Evolutionary conservation across 2,113 vertebrate genomes (phyloP), one percentile per base, ranked within the genome.

Genomic region (Amphiprion ocellaris): DNA sequence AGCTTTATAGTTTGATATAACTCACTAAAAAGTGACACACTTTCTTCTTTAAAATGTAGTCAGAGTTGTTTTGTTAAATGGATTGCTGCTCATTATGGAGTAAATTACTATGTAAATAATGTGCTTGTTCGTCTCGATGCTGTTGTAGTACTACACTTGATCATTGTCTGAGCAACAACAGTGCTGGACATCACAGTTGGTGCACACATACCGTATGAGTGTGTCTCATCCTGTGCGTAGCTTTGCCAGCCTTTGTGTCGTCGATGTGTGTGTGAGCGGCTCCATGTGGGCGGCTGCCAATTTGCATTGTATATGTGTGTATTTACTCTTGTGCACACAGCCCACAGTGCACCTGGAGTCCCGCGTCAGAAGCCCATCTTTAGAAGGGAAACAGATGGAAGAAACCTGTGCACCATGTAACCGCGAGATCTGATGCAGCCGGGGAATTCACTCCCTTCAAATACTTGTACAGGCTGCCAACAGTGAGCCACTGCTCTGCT

Each of bases 341-440:
- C 89, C 87, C 88, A 90, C 87, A 70, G 55, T 90, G 88, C 88
- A 91, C 87, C 87, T 89, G 90, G 83, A 81, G 79, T 50, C 81
- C 55, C 10, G 77, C 67, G 37, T 87, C 71, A 83, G 84, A 82
- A 82, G 54, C 70, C 79, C 76, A 74, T 86, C 81, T 87, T 81
- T 81, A 88, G 87, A 82, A 62, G 47, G 65, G 30, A 87, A 87
- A 68, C 87, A 87, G 89, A 90, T 90, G 92, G 90, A 87, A 69
- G 79, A 65, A 87, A 88, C 74, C 76, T 86, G 84, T 21, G 74
- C 10, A 19, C 59, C 16, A 19, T 74, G 33, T 77, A 68, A 76
- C 66, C 23, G 77, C 26, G 37, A 81, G 84, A 90, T 80, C 61
- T 69, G 82, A 78, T 62, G 69, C 37, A 79, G 56, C 70, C 53